phyloP scores from a whole-genome alignment of 1,140 invertebrate species.

The Metopolophium dirhodum region DNA sequence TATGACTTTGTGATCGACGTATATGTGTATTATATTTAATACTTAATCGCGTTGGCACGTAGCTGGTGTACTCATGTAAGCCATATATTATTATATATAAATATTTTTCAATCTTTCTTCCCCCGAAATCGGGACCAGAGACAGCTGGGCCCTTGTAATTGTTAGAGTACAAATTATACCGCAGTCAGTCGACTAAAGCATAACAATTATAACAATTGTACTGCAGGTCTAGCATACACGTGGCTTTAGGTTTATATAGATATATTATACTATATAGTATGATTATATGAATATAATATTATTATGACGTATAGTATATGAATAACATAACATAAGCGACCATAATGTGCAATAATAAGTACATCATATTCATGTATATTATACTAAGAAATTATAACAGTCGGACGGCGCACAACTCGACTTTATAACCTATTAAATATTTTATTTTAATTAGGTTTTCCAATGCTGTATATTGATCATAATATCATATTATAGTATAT shows the following conservation, averaged over 20 bases:
- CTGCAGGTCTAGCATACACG: background rate
- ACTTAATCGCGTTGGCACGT: too few relatives aligned
- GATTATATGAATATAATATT: background rate
- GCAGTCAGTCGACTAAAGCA: too few relatives aligned
- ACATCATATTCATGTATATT: background rate
- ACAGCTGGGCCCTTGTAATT: too few relatives aligned
- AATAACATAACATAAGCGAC: background rate
- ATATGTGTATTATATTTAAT: too few relatives aligned
- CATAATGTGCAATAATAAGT: background rate
- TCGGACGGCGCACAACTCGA: background rate
- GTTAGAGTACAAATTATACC: too few relatives aligned
- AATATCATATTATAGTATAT: background rate
- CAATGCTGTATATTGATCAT: background rate
- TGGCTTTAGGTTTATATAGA: background rate
- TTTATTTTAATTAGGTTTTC: background rate
- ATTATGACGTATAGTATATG: background rate
- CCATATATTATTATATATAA: background rate
- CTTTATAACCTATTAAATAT: constrained; percentile 1
- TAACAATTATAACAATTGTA: background rate
- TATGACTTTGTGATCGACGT: too few relatives aligned
- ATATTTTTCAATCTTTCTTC: background rate
- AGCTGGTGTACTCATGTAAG: background rate
- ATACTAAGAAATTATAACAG: background rate
- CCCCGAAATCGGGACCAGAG: too few relatives aligned
- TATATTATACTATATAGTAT: background rate